Percentiles rank a stretch among this genome's conserved stretches.
Conservation (phyloP, 2,797 vertebrate genomes). For the Manis javanica region DNA sequence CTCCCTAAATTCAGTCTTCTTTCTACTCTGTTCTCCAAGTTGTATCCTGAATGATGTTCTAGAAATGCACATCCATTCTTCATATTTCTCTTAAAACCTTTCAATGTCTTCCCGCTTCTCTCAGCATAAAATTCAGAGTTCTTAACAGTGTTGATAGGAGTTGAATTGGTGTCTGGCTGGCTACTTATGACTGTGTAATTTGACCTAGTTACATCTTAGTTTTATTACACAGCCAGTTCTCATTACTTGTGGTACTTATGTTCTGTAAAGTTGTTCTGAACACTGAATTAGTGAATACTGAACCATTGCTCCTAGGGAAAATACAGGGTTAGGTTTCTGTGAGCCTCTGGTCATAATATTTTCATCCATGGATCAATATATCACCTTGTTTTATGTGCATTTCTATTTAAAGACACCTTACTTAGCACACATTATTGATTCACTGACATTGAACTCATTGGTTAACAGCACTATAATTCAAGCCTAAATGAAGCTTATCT, state of each 20-base stretch:
- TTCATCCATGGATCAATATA: constrained; percentile 24
- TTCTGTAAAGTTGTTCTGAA: background rate
- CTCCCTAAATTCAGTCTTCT: background rate
- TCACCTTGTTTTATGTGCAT: background rate
- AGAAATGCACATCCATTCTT: constrained; percentile 13
- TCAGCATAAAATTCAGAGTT: constrained; percentile 3
- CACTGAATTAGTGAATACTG: background rate
- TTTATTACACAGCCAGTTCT: background rate
- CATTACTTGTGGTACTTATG: background rate
- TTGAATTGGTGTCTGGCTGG: background rate
- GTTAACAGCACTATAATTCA: background rate
- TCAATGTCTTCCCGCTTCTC: background rate
- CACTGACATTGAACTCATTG: background rate
- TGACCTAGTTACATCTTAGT: background rate
- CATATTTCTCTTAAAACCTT: background rate
- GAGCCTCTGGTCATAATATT: background rate
- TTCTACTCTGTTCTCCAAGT: background rate
- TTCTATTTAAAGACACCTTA: constrained; percentile 28
- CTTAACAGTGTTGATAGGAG: background rate
- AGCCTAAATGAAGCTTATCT: background rate
- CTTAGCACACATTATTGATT: background rate
- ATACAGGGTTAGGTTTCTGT: background rate
- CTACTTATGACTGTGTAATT: background rate
- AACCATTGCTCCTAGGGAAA: background rate
- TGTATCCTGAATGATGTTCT: background rate